Percentiles rank a stretch among this genome's conserved stretches.
Conservation (phyloP, 1,140 invertebrate genomes). For the Pteromalus puparum region DNA sequence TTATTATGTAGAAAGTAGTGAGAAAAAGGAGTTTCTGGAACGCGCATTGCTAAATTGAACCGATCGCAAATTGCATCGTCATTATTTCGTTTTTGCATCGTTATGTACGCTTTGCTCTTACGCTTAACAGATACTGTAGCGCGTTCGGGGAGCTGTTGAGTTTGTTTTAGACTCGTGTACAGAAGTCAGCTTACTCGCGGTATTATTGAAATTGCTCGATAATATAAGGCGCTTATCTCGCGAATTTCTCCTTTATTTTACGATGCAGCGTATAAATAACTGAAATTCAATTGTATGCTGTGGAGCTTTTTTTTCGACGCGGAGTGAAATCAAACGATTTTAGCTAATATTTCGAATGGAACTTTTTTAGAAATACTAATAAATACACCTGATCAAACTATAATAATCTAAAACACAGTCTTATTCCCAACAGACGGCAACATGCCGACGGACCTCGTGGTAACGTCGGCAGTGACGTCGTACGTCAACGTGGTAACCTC, state of each 20-base stretch:
- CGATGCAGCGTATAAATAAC: too few species aligned
- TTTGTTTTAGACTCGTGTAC: not conserved
- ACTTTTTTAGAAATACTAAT: too few species aligned
- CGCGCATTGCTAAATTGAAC: not conserved
- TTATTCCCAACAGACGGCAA: constrained; percentile 54
- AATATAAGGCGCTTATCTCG: not conserved
- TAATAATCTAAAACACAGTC: too few species aligned
- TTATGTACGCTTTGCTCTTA: not conserved
- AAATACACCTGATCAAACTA: too few species aligned
- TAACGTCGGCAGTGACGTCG: constrained; percentile 61
- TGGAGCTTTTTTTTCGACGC: not conserved
- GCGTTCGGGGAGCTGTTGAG: too few species aligned
- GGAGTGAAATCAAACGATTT: not conserved
- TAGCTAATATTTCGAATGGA: not conserved
- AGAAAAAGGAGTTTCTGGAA: not conserved
- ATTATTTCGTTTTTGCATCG: not conserved
- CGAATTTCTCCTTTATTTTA: not conserved
- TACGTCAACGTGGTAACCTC: constrained; percentile 38
- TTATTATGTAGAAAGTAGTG: not conserved
- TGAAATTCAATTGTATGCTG: too few species aligned
- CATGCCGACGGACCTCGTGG: constrained; percentile 73
- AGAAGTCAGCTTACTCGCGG: not conserved
- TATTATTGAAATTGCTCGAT: not conserved
- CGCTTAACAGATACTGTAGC: not conserved
- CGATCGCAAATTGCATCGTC: not conserved